phyloP scores from a whole-genome alignment of 2,113 vertebrate species.

The Lophochroa leadbeateri region DNA sequence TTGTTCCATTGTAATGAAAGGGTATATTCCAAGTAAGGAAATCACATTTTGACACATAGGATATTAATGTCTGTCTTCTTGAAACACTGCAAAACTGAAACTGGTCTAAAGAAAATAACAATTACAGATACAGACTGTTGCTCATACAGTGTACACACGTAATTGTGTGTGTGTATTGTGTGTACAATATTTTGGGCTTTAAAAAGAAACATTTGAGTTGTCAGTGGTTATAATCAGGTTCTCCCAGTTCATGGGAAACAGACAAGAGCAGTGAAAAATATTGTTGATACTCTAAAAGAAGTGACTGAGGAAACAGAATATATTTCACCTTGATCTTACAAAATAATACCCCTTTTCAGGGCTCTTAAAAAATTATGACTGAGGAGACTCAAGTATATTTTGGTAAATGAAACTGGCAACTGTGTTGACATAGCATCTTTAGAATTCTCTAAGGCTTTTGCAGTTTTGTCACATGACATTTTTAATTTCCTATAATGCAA shows the following conservation, averaged over 20 bases:
- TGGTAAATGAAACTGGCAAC: background rate
- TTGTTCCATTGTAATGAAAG: background rate
- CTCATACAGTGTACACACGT: background rate
- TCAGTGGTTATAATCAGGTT: rapidly evolving
- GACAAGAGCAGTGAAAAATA: slow-evolving; percentile 19
- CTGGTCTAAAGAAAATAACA: background rate
- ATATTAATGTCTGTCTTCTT: background rate
- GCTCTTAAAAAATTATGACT: background rate
- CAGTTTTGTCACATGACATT: background rate
- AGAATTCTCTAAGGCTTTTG: slow-evolving; percentile 6
- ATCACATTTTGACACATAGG: background rate
- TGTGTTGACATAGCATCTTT: background rate
- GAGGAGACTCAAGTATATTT: background rate
- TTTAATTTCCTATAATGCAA: slow-evolving; percentile 50
- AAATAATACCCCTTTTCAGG: background rate
- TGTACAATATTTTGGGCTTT: background rate
- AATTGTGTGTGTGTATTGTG: background rate
- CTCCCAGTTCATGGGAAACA: background rate
- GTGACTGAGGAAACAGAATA: background rate
- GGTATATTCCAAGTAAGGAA: background rate
- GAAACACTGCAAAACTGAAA: background rate
- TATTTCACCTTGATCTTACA: background rate
- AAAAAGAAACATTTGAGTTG: background rate
- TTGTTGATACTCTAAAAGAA: background rate
- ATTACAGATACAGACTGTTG: background rate